Conservation (phyloP, 2,113 vertebrate genomes). For the Nycticorax nycticorax region DNA sequence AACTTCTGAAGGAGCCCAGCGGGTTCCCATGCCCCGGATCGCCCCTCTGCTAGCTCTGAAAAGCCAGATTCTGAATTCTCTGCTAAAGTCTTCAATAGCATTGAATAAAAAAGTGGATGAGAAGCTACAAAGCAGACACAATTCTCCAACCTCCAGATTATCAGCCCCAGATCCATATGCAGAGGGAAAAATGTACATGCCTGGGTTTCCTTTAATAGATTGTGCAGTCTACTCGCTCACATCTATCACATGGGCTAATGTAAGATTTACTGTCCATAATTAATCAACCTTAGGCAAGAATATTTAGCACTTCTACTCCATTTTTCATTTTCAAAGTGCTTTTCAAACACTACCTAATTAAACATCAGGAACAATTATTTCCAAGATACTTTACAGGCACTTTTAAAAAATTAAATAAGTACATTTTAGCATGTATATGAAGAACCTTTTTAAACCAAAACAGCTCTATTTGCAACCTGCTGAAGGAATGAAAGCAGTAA, state of each 20-base stretch:
- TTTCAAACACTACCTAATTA: constrained; percentile 65
- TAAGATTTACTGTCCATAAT: constrained; percentile 60
- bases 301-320: constrained; percentile 45
- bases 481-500: not conserved
- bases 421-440: constrained; percentile 12
- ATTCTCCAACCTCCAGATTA: not conserved
- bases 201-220: constrained; percentile 18
- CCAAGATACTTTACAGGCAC: constrained; percentile 15
- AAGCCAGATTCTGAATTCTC: not conserved
- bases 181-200: not conserved
- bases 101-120: not conserved
- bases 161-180: not conserved
- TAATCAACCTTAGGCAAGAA: constrained; percentile 61
- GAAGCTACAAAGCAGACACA: not conserved
- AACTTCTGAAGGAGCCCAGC: constrained; percentile 1
- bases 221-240: not conserved
- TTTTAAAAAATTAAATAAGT: constrained; percentile 24
- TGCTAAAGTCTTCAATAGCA: not conserved
- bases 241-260: constrained; percentile 19
- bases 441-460: constrained; percentile 16
- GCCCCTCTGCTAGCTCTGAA: not conserved
- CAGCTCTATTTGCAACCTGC: not conserved
- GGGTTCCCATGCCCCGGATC: not conserved
- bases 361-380: constrained; percentile 63
- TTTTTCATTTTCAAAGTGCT: constrained; percentile 64